A percentile compares a stretch with the other conserved stretches of the same genome.
Conservation (phyloP, 92 coral and sea anemone genomes). For the Palythoa heliodiscus region DNA sequence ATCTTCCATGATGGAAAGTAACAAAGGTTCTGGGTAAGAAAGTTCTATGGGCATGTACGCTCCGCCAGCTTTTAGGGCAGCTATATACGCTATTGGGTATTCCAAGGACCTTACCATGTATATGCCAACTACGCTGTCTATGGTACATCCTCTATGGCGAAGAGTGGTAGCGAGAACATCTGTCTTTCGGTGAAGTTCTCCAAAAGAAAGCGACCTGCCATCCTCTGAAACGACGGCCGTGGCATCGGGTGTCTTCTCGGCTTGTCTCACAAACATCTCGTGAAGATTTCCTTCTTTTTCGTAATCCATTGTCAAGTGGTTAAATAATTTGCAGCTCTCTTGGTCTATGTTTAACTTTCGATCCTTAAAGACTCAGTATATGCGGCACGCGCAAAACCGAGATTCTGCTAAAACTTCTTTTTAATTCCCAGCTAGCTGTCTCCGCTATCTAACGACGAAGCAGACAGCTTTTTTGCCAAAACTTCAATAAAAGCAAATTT, state of each 20-base stretch:
- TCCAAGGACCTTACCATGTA: conserved; percentile 77
- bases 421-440: neutral
- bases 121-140: conserved; percentile 75
- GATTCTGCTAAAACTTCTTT: neutral
- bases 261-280: conserved; percentile 77
- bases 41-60: conserved; percentile 83
- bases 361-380: neutral
- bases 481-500: neutral
- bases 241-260: conserved; percentile 64
- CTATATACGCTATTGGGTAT: conserved; percentile 77
- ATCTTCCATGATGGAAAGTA: conserved; percentile 74
- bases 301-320: conserved; percentile 60
- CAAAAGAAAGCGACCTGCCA: conserved; percentile 72
- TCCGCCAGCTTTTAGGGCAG: conserved; percentile 86
- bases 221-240: conserved; percentile 81
- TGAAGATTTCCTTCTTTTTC: conserved; percentile 80
- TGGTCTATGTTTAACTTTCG: neutral
- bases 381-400: neutral
- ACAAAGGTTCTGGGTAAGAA: conserved; percentile 73
- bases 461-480: neutral
- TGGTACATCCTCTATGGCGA: conserved; percentile 75
- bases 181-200: conserved; percentile 68
- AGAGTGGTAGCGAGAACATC: conserved; percentile 70
- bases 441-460: neutral
- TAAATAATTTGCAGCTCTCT: neutral